Percentiles rank a stretch among this genome's conserved stretches.
These are phyloP conservation scores for Myotis lucifugus DNA, from an alignment of 2,113 vertebrate species.

Conservation along the genomic window DNA sequence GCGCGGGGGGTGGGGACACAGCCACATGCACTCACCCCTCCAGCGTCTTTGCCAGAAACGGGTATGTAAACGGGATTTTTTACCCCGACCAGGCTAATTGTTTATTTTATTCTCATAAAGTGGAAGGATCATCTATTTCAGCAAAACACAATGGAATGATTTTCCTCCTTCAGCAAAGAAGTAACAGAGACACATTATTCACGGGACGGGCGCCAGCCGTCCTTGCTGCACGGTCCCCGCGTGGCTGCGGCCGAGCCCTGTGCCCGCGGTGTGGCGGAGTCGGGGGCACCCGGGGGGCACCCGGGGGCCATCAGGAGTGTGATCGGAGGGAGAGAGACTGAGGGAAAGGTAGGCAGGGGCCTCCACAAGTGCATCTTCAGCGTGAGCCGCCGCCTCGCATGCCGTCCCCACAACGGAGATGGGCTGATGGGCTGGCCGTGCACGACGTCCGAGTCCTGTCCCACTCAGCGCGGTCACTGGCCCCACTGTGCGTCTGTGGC, in stretches of 20 bases:
- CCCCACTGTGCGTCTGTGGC: too few species aligned
- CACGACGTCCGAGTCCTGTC: fast-evolving
- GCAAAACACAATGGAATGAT: background rate
- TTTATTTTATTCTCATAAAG: background rate
- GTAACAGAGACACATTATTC: background rate
- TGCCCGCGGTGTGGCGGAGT: fast-evolving
- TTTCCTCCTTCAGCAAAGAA: background rate
- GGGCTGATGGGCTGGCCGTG: fast-evolving
- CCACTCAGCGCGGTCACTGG: fast-evolving
- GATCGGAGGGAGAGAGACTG: background rate
- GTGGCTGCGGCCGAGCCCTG: fast-evolving
- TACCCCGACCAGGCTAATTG: background rate
- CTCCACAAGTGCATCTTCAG: background rate
- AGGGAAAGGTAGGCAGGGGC: background rate
- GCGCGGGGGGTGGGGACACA: fast-evolving
- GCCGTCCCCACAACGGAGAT: background rate
- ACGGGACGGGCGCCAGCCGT: fast-evolving
- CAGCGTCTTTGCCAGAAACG: background rate
- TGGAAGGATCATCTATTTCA: background rate
- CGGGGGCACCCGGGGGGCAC: background rate
- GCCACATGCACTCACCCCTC: background rate
- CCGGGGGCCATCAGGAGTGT: fast-evolving
- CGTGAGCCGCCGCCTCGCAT: fast-evolving
- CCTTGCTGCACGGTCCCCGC: fast-evolving
- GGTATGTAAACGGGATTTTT: background rate